Evolutionary conservation across 2,888 invertebrate genomes (phyloP), one percentile per base, ranked within the genome.

Genomic region (Phyto melanocephala): DNA sequence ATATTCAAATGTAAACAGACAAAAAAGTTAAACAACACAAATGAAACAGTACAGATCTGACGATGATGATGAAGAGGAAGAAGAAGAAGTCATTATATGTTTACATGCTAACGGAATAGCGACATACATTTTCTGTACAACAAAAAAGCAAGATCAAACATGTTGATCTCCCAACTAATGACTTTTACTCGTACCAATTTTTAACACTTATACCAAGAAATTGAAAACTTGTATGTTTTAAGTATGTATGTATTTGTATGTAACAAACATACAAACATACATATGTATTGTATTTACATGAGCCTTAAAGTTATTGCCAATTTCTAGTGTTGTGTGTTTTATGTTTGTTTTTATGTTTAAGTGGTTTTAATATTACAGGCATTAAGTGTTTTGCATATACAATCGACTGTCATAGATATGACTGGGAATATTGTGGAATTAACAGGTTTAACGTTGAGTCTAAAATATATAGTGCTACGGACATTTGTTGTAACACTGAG

Each of bases 161-260:
- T 60, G 58, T 65, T 79, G 78, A 79, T 79, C 78, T 79, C 65
- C 50, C 50, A 72, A 67, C 78, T 79, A 79, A 79, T 79, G 78
- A 79, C 78, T 79, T 79, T 65, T 79, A 72, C 71, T 79, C 71
- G 78, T 72, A 79, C 24, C 42, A 76, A 52, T 68, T 75, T 75
- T 65, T 22, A 75, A 28, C 45, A 56, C 54, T 65, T 37, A 28
- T 35, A 35, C 56, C 17, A 62, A 28, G 24, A 62, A 47, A 72
- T 28, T 5, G 6, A 28, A 28, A 28, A 28, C 4, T 5, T 5
- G 6, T 5, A 28, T 6, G 3, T 28, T 28, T 28, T 28, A 28
- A n/a, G n/a, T n/a, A n/a, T n/a, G 28, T 28, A 28, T 28, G 28
- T 28, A 5, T 28, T 28, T 28, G 6, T 5, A 6, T 6, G 3